Evolutionary conservation across 2,888 invertebrate species (phyloP).

Genomic region (Didymodactylos carnosus): DNA sequence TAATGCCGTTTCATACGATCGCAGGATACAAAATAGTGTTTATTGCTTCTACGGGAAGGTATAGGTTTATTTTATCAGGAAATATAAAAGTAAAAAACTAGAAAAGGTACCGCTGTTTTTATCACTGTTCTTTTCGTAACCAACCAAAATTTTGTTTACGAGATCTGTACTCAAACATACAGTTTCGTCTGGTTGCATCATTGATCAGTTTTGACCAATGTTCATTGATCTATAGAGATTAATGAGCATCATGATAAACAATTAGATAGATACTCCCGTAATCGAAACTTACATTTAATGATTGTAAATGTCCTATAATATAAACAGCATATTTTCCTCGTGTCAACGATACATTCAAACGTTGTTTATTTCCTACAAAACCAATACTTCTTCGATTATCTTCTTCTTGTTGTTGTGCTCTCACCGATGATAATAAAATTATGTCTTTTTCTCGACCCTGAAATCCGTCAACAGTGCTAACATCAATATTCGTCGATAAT

Average conservation of each 20-base stretch:
- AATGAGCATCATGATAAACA: neutral
- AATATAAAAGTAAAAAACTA: no score
- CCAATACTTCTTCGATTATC: slow-evolving; percentile 42
- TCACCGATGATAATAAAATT: slow-evolving; percentile 61
- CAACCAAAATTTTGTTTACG: neutral
- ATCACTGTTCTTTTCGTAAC: no score
- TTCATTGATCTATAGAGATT: neutral
- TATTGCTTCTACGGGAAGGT: no score
- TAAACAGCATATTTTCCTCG: slow-evolving; percentile 51
- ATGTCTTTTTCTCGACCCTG: slow-evolving; percentile 72
- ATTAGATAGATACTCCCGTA: neutral
- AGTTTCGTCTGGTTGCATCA: neutral
- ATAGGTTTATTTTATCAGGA: no score
- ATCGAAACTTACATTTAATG: slow-evolving; percentile 20
- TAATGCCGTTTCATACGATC: no score
- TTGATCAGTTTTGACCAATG: neutral
- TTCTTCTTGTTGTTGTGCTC: slow-evolving; percentile 42
- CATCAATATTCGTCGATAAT: neutral
- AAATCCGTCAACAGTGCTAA: slow-evolving; percentile 41
- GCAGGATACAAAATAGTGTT: no score
- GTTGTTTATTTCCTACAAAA: slow-evolving; percentile 50
- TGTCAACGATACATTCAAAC: slow-evolving; percentile 67
- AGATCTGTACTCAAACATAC: neutral
- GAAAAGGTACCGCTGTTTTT: no score
- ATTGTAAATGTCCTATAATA: slow-evolving; percentile 23